Conservation (phyloP, 2,888 invertebrate genomes). For the Argyresthia albistria region DNA sequence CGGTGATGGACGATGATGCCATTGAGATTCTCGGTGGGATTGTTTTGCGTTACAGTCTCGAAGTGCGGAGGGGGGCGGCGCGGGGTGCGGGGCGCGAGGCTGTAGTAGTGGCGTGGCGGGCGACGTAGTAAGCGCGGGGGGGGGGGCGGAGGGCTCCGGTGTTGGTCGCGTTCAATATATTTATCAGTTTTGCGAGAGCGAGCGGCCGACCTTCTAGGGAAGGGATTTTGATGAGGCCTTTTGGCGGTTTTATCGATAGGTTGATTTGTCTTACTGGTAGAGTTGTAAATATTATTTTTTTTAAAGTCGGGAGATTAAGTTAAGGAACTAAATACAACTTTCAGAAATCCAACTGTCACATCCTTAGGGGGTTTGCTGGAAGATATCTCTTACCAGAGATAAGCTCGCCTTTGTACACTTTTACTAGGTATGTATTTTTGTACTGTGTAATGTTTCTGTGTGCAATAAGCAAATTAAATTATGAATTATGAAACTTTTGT, state of each 20-base stretch:
- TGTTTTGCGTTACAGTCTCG: conserved; percentile 21
- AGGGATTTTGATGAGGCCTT: conserved; percentile 4
- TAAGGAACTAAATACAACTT: too few relatives aligned
- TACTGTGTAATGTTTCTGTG: too few relatives aligned
- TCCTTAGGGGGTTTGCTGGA: too few relatives aligned
- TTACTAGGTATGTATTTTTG: too few relatives aligned
- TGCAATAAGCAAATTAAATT: too few relatives aligned
- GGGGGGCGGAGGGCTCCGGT: conserved; percentile 12
- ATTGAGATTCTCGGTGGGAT: not conserved
- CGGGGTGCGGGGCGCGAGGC: conserved; percentile 30
- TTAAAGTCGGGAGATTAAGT: too few relatives aligned
- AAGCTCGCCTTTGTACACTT: too few relatives aligned
- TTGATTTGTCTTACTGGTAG: too few relatives aligned
- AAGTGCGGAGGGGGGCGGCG: conserved; percentile 25
- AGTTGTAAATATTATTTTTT: too few relatives aligned
- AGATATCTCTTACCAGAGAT: too few relatives aligned
- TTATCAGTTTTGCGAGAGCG: conserved; percentile 18
- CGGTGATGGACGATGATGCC: conserved; percentile 1
- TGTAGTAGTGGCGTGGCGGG: conserved; percentile 31
- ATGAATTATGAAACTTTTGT: too few relatives aligned
- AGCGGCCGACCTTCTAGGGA: conserved; percentile 5
- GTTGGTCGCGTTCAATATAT: conserved; percentile 38
- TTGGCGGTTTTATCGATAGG: conserved; percentile 3
- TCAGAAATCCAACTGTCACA: too few relatives aligned
- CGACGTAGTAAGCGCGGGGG: conserved; percentile 45